Evolutionary conservation across 1,140 invertebrate genomes (phyloP), one percentile per base, ranked within the genome.

Genomic region (Radopholus similis): DNA sequence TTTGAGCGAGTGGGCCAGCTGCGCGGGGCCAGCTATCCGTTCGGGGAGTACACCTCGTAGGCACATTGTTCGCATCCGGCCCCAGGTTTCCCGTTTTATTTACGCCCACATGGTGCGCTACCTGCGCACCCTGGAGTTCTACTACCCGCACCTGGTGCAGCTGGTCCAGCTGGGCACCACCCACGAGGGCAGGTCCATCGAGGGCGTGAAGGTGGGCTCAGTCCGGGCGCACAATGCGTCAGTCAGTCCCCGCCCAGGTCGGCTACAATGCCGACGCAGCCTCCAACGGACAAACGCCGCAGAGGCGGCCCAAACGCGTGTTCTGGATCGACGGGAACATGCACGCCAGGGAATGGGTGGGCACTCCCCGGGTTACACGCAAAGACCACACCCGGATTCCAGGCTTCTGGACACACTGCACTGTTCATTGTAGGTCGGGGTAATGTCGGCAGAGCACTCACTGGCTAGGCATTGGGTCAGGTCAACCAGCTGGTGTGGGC

Each of bases 111-210:
- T n/a, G 55, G 40, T 63, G 2, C 32, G 54, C 1, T 76, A 60
- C 23, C 37, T 76, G 44, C 47, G 73, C 13, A 76, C 71, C 9
- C 47, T 71, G 54, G 77, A 82, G 47, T 80, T 80, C 57, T 80
- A 80, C 56, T 81, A 82, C 56, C 77, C 78, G 1, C 54, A 74
- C 38, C 58, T 81, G 6, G 75, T 78, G 6, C 71, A 78, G 42
- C 51, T 83, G 8, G 65, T 83, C 11, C 56, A 74, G 35, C 71
- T 81, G 42, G 79, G 78, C 11, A 72, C 55, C 3, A 70, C 79
- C 11, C 79, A 83, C 57, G 79, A 81, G 49, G 81, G 81, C 18
- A 54, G 80, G 34, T 75, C 81, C 15, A 83, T 81, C 47, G 80
- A 83, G 44, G 81, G 78, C 21, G 47, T 81, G 37, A 70, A 56